These are phyloP conservation scores for Hydraecia micacea DNA, from an alignment of 2,888 invertebrate species.

Conservation along the genomic window DNA sequence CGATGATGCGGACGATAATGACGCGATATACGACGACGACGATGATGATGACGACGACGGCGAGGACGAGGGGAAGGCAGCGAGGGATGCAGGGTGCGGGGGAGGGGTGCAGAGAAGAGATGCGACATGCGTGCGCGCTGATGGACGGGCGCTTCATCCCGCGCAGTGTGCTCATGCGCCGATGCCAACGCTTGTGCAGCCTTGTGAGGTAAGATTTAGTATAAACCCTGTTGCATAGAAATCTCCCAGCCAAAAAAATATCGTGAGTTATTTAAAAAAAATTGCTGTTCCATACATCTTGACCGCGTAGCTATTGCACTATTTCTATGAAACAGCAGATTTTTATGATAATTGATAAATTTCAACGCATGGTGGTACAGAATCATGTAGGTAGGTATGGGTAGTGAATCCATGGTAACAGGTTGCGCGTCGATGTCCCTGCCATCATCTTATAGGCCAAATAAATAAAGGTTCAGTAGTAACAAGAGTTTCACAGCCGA, in stretches of 20 bases:
- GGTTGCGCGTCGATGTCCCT: too few relatives aligned
- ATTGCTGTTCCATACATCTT: too few relatives aligned
- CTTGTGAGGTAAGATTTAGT: conserved; percentile 83
- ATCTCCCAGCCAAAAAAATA: too few relatives aligned
- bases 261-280: too few relatives aligned
- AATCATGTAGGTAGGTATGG: too few relatives aligned
- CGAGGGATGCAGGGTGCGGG: conserved; percentile 84
- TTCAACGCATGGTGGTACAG: too few relatives aligned
- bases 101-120: conserved; percentile 91
- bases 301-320: too few relatives aligned
- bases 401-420: too few relatives aligned
- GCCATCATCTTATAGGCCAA: background rate
- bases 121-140: conserved; percentile 89
- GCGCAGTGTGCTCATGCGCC: conserved; percentile 88
- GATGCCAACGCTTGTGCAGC: conserved; percentile 89
- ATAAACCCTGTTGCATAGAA: too few relatives aligned
- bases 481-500: background rate
- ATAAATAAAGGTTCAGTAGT: background rate
- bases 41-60: conserved; percentile 78
- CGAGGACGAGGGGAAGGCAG: conserved; percentile 75
- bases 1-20: conserved; percentile 80
- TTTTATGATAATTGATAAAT: too few relatives aligned
- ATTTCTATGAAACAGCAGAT: too few relatives aligned
- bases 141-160: conserved; percentile 85
- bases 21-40: conserved; percentile 85